Conservation (phyloP, 1,140 invertebrate genomes). For the Heliconius himera region DNA sequence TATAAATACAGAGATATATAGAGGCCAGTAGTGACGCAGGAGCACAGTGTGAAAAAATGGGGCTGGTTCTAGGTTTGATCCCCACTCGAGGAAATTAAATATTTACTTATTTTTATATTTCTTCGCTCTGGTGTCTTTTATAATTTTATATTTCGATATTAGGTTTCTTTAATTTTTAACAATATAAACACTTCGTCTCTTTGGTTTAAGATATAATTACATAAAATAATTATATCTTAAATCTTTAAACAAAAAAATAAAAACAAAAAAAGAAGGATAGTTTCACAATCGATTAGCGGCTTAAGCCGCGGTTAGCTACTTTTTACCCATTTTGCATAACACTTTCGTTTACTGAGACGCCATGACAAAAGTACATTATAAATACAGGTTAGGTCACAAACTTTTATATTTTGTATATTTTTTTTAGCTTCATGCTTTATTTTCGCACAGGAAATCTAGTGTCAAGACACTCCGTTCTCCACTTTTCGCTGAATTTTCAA, state of each 20-base stretch:
- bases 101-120: too few species aligned
- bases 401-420: background rate
- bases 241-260: background rate
- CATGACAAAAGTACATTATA: conserved; percentile 33
- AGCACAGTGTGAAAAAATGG: too few species aligned
- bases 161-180: background rate
- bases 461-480: too few species aligned
- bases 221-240: background rate
- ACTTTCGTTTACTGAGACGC: conserved; percentile 48
- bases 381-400: background rate
- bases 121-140: too few species aligned
- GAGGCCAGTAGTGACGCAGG: too few species aligned
- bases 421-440: background rate
- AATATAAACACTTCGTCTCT: background rate
- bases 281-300: conserved; percentile 40
- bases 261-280: conserved; percentile 25
- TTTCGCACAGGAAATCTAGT: too few species aligned
- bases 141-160: background rate
- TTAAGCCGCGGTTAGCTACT: conserved; percentile 34
- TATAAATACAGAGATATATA: too few species aligned
- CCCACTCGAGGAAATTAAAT: too few species aligned
- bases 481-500: too few species aligned
- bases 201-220: background rate
- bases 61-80: too few species aligned
- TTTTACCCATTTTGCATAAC: conserved; percentile 48